A percentile compares a stretch with the other conserved stretches of the same genome.
phyloP scores from a whole-genome alignment of 2,113 vertebrate genomes.

The Charina bottae region DNA sequence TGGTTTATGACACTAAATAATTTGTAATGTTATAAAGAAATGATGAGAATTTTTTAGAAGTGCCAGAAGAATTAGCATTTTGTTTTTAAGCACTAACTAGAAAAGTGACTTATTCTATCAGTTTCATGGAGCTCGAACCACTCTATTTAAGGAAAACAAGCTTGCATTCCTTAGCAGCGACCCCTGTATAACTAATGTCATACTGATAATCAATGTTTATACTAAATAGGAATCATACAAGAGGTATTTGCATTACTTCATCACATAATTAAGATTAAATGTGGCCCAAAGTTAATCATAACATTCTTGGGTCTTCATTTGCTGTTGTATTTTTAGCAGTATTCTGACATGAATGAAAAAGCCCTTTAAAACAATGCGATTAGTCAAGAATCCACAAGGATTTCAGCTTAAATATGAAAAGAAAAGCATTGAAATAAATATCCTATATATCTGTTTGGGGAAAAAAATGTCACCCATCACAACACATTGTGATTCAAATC shows the following conservation, averaged over 20 bases:
- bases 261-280: slow-evolving; percentile 55
- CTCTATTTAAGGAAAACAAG: slow-evolving; percentile 56
- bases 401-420: slow-evolving; percentile 55
- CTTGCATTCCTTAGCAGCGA: slow-evolving; percentile 65
- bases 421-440: slow-evolving; percentile 58
- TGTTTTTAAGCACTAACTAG: slow-evolving; percentile 11
- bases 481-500: slow-evolving; percentile 70
- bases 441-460: slow-evolving; percentile 77
- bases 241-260: slow-evolving; percentile 45
- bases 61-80: slow-evolving; percentile 43
- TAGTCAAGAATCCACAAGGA: slow-evolving; percentile 64
- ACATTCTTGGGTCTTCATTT: slow-evolving; percentile 50
- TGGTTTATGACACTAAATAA: slow-evolving; percentile 59
- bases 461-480: slow-evolving; percentile 75
- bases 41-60: slow-evolving; percentile 17
- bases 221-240: slow-evolving; percentile 50
- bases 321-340: slow-evolving; percentile 64
- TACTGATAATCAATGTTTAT: slow-evolving; percentile 60
- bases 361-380: slow-evolving; percentile 49
- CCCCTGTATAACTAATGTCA: slow-evolving; percentile 58
- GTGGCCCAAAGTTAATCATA: slow-evolving; percentile 48
- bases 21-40: slow-evolving; percentile 52
- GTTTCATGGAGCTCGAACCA: slow-evolving; percentile 57
- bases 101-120: slow-evolving; percentile 28
- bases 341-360: slow-evolving; percentile 65